These are phyloP conservation scores for Tortricodes alternella DNA, from an alignment of 2,888 invertebrate species.

Conservation along the genomic window DNA sequence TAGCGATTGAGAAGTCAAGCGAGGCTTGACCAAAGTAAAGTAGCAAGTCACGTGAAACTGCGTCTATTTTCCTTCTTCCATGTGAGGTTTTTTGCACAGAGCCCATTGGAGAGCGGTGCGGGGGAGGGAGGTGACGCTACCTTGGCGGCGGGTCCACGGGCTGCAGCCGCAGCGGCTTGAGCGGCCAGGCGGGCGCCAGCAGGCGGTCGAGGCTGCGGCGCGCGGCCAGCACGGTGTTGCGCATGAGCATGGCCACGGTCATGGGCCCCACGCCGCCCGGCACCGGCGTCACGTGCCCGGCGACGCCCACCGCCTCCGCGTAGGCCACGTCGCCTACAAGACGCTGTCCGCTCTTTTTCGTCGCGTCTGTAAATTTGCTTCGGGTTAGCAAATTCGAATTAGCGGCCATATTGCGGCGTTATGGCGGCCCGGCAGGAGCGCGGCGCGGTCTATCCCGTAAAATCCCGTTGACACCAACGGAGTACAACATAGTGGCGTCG, in stretches of 20 bases:
- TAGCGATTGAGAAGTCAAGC: neutral
- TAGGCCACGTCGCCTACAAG: slow-evolving; percentile 98
- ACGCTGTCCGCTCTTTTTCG: slow-evolving; percentile 90
- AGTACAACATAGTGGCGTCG: too few relatives aligned
- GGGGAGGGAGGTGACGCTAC: slow-evolving; percentile 71
- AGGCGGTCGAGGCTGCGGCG: slow-evolving; percentile 83
- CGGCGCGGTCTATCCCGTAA: too few relatives aligned
- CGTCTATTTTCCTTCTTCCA: too few relatives aligned
- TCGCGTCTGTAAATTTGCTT: slow-evolving; percentile 89
- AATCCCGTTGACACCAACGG: too few relatives aligned
- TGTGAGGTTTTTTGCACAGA: too few relatives aligned
- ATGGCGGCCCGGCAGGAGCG: too few relatives aligned
- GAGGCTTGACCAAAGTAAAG: too few relatives aligned
- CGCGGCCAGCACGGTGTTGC: slow-evolving; percentile 95
- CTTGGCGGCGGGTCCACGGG: slow-evolving; percentile 91
- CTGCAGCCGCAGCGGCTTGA: slow-evolving; percentile 86
- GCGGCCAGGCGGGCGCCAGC: slow-evolving; percentile 86
- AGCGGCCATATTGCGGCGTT: too few relatives aligned
- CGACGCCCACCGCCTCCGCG: slow-evolving; percentile 89
- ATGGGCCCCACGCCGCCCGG: slow-evolving; percentile 99
- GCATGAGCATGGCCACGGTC: slow-evolving; percentile 99
- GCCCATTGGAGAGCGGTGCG: too few relatives aligned
- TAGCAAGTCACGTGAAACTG: too few relatives aligned
- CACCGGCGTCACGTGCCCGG: slow-evolving; percentile 96
- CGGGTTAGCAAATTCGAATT: too few relatives aligned